These are phyloP conservation scores for Diglossa cyanea DNA, from an alignment of 2,797 vertebrate species.

Conservation along the genomic window DNA sequence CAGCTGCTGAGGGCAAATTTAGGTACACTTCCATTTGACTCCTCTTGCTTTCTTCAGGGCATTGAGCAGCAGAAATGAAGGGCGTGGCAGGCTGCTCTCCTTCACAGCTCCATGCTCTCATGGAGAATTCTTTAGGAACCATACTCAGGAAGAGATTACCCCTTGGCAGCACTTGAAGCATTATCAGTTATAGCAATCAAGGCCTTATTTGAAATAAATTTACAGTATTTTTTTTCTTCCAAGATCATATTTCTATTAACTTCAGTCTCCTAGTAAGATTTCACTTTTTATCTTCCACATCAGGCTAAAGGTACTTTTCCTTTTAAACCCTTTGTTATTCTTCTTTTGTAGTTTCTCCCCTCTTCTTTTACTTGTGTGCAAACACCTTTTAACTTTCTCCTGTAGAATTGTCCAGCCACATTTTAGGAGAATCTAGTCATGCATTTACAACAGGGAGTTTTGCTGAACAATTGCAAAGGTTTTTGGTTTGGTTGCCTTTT, in stretches of 20 bases:
- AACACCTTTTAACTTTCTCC: background rate
- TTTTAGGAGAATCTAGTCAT: background rate
- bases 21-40: background rate
- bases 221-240: background rate
- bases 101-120: background rate
- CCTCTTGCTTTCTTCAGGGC: background rate
- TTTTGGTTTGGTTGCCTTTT: background rate
- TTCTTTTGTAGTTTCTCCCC: background rate
- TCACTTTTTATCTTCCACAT: background rate
- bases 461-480: background rate
- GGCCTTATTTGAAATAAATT: background rate
- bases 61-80: background rate
- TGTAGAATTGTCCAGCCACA: background rate
- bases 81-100: background rate
- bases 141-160: background rate
- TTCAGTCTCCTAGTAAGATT: background rate
- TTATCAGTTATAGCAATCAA: background rate
- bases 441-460: background rate
- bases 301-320: background rate
- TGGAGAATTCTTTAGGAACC: background rate
- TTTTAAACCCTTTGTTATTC: background rate
- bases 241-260: background rate
- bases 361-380: background rate
- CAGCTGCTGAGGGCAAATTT: background rate
- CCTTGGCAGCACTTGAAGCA: background rate